Conservation (phyloP, 2,113 vertebrate species). For the Excalfactoria chinensis region DNA sequence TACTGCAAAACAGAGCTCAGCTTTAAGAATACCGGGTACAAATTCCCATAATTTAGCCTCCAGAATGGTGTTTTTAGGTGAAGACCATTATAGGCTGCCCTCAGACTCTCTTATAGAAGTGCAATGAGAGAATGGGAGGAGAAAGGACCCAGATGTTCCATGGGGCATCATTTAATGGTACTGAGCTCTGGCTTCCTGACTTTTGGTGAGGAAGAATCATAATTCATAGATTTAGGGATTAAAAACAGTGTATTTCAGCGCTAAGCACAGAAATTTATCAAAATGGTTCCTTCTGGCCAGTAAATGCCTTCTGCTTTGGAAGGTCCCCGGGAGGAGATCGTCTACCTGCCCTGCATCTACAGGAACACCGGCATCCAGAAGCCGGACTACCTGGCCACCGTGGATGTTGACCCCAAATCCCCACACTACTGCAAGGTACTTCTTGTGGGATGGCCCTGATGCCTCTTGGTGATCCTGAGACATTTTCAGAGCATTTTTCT, state of each 20-base stretch:
- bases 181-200: neutral
- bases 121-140: neutral
- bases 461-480: neutral
- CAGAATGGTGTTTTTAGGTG: neutral
- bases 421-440: constrained; percentile 86
- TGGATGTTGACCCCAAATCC: constrained; percentile 89
- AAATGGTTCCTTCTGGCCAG: neutral
- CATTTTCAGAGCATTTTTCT: neutral
- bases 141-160: too few relatives aligned
- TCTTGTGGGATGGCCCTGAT: neutral
- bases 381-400: constrained; percentile 91
- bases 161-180: neutral
- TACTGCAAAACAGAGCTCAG: neutral
- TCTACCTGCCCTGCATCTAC: constrained; percentile 95
- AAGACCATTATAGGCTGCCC: neutral
- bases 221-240: fast-evolving
- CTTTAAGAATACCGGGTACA: neutral
- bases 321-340: constrained; percentile 89
- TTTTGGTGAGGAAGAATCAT: neutral
- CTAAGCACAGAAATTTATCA: neutral
- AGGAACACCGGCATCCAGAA: constrained; percentile 83
- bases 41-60: neutral
- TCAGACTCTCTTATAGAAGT: neutral
- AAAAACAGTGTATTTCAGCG: neutral
- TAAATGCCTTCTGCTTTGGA: neutral